Evolutionary conservation across 1,140 invertebrate species (phyloP).

Genomic region (Hylaeus volcanicus): DNA sequence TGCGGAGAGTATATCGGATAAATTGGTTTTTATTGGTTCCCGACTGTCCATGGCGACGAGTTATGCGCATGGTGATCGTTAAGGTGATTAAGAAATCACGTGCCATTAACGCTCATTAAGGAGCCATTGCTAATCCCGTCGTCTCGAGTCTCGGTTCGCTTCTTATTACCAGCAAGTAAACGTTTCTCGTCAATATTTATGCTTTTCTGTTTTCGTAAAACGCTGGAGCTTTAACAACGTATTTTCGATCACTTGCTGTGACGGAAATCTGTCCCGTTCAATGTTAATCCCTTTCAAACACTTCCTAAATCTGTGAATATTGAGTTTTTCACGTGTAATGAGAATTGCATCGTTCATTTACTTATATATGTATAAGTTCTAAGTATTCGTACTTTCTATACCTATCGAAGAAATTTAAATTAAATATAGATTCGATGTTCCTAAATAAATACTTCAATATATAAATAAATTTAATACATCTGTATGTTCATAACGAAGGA

Average conservation of each 20-base stretch:
- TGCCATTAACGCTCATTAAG: conserved; percentile 59
- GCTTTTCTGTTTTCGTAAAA: conserved; percentile 15
- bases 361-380: too few relatives aligned
- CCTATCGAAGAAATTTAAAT: too few relatives aligned
- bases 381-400: too few relatives aligned
- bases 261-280: neutral
- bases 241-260: neutral
- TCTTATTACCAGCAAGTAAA: conserved; percentile 16
- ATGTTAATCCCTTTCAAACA: neutral
- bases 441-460: too few relatives aligned
- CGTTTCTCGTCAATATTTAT: conserved; percentile 4
- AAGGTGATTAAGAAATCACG: conserved; percentile 57
- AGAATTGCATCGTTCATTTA: too few relatives aligned
- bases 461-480: too few relatives aligned
- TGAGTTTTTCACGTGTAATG: too few relatives aligned
- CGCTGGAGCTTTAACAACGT: neutral
- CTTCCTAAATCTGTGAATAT: too few relatives aligned
- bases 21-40: conserved; percentile 44
- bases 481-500: too few relatives aligned
- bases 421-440: too few relatives aligned
- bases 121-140: conserved; percentile 44
- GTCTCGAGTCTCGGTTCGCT: conserved; percentile 1
- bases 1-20: conserved; percentile 13
- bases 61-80: conserved; percentile 41
- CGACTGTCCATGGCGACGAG: conserved; percentile 28